A percentile compares a stretch with the other conserved stretches of the same genome.
Conservation (phyloP, 2,888 invertebrate genomes). For the Coenonympha glycerion region DNA sequence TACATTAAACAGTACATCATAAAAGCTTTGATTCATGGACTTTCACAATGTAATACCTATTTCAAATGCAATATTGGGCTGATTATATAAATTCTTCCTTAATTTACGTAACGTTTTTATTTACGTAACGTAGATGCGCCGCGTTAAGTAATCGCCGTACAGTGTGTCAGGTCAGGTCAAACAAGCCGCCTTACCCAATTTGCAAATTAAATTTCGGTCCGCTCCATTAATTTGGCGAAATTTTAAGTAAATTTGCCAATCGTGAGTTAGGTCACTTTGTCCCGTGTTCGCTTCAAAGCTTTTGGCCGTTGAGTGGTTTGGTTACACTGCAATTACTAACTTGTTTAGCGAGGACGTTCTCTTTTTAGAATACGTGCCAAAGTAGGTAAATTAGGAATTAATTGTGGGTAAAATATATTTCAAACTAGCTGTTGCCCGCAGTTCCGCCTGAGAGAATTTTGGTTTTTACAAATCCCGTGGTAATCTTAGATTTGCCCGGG, state of each 20-base stretch:
- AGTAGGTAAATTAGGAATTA: no score
- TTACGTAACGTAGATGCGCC: slow-evolving; percentile 5
- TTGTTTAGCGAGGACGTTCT: not conserved
- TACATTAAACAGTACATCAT: no score
- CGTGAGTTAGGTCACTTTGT: slow-evolving; percentile 19
- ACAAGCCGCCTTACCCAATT: slow-evolving; percentile 27
- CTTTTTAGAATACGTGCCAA: no score
- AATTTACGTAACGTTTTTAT: slow-evolving; percentile 15
- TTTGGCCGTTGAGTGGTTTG: not conserved
- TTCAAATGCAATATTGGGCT: no score
- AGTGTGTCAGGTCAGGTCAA: slow-evolving; percentile 18
- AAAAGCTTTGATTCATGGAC: no score
- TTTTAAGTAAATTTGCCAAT: slow-evolving; percentile 26
- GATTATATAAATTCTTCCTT: no score
- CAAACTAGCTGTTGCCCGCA: no score
- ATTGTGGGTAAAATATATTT: no score
- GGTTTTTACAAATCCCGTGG: no score
- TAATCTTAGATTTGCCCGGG: no score
- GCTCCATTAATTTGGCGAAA: slow-evolving; percentile 26
- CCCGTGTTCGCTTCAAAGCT: slow-evolving; percentile 10
- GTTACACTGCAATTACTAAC: not conserved
- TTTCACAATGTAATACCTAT: no score
- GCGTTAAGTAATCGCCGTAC: slow-evolving; percentile 21
- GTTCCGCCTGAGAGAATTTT: no score
- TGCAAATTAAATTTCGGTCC: slow-evolving; percentile 26